These are phyloP conservation scores for Alethe diademata DNA, from an alignment of 2,113 vertebrate genomes.

Conservation along the genomic window DNA sequence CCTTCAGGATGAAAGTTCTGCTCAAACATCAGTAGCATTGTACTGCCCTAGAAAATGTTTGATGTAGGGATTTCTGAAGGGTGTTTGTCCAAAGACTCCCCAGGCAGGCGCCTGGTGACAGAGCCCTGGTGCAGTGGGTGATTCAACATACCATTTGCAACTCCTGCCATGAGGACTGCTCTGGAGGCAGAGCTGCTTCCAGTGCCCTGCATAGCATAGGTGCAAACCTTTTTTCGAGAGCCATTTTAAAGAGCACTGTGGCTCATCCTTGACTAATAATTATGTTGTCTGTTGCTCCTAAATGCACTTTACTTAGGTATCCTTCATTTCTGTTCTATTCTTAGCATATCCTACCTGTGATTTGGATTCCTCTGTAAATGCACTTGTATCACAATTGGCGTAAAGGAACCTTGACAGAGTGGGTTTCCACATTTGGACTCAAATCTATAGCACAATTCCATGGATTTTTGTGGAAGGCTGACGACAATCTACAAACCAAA, in stretches of 20 bases:
- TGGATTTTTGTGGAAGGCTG: background rate
- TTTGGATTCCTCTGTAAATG: background rate
- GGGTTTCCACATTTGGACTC: background rate
- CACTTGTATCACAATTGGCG: background rate
- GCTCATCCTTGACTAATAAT: background rate
- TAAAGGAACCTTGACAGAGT: background rate
- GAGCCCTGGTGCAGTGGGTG: background rate
- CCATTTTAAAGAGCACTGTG: background rate
- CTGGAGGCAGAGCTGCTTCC: background rate
- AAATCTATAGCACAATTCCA: background rate
- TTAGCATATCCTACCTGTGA: background rate
- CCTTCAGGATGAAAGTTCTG: slow-evolving; percentile 42
- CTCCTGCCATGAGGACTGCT: background rate
- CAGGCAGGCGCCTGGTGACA: background rate
- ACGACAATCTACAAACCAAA: background rate
- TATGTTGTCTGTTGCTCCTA: background rate
- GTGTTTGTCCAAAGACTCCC: background rate
- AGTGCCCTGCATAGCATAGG: background rate
- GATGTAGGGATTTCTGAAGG: background rate
- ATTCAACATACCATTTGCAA: background rate
- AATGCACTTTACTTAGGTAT: background rate
- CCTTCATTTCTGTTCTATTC: background rate
- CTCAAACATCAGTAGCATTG: slow-evolving; percentile 23
- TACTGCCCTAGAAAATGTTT: slow-evolving; percentile 31
- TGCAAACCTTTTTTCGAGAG: background rate